Base-by-base conservation (phyloP, 2,888 invertebrate genomes). In the Anaspis maculata region DNA sequence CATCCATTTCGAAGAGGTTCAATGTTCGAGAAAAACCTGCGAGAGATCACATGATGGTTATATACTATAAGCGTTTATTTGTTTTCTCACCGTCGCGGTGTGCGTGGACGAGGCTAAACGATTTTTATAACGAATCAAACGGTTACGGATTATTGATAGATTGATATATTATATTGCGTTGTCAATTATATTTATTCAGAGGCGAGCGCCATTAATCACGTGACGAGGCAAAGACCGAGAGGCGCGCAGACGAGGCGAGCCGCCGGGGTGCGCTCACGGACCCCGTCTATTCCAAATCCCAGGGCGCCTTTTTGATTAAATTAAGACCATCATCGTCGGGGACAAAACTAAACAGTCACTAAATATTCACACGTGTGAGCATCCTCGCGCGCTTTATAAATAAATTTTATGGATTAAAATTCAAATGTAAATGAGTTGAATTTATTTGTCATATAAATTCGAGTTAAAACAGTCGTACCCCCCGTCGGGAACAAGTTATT, bases 371-470 rank as follows among this genome's bases (percentile, higher is more conserved):
- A 26, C 33, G 40, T 40, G 37, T 40, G 40, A 40, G 27, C 33
- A 30, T 33, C 27, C 30, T 34, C 36, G 40, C n/a, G n/a, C n/a
- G n/a, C n/a, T n/a, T 40, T 40, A 33, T 24, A 30, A 33, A 36
- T 36, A 39, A 40, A 40, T 40, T 37, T 40, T 34, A 37, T 37
- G 34, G 28, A 28, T 37, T 34, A 40, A 40, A 40, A 44, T 44
- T 42, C 41, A 34, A 37, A 45, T 45, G 41, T 43, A 46, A 51
- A 46, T 42, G 44, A 48, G 45, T 38, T 30, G 39, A 46, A 46
- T 49, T 49, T 49, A 51, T 48, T 46, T 45, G 42, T 44, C 42
- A 41, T 44, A 51, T 51, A 49, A 51, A 51, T 51, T 46, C 42
- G 41, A 21, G 41, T 42, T 48, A 41, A 51, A 51, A 47, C 49